These are phyloP conservation scores for Ylistrum balloti DNA, from an alignment of 1,140 invertebrate genomes.

Conservation along the genomic window DNA sequence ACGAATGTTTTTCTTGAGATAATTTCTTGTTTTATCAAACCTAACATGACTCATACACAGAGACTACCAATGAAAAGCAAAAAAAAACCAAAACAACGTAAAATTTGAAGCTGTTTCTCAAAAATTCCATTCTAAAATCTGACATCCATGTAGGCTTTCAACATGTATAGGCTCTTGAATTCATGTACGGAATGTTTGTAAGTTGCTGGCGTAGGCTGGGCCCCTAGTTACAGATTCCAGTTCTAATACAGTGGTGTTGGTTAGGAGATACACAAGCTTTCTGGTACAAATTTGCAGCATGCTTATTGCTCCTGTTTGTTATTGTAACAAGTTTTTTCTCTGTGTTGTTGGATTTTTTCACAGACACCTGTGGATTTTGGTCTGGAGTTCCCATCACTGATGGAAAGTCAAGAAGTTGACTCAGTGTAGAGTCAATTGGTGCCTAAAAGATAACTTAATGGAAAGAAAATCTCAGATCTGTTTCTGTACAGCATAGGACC, in stretches of 20 bases:
- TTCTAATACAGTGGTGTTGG: background rate
- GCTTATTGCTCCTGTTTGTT: background rate
- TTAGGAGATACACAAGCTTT: background rate
- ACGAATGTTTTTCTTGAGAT: too few species aligned
- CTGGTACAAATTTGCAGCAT: background rate
- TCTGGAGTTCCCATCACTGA: background rate
- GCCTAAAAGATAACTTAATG: background rate
- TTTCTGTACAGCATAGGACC: too few species aligned
- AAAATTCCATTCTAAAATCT: background rate
- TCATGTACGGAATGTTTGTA: background rate
- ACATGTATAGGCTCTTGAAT: background rate
- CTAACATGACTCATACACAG: too few species aligned
- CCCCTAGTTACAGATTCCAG: too few species aligned
- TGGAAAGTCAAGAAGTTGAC: background rate
- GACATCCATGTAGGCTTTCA: background rate
- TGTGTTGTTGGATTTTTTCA: background rate
- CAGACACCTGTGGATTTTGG: constrained; percentile 8
- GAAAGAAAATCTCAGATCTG: background rate
- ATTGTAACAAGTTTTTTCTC: background rate
- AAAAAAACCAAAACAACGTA: too few species aligned
- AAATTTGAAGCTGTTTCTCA: background rate
- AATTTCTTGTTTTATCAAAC: too few species aligned
- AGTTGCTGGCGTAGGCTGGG: background rate
- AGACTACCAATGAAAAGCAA: too few species aligned
- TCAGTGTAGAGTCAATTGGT: background rate